Percentiles rank a stretch among this genome's conserved stretches.
These are phyloP conservation scores for Heterocephalus glaber DNA, from an alignment of 2,113 vertebrate genomes.

Conservation along the genomic window DNA sequence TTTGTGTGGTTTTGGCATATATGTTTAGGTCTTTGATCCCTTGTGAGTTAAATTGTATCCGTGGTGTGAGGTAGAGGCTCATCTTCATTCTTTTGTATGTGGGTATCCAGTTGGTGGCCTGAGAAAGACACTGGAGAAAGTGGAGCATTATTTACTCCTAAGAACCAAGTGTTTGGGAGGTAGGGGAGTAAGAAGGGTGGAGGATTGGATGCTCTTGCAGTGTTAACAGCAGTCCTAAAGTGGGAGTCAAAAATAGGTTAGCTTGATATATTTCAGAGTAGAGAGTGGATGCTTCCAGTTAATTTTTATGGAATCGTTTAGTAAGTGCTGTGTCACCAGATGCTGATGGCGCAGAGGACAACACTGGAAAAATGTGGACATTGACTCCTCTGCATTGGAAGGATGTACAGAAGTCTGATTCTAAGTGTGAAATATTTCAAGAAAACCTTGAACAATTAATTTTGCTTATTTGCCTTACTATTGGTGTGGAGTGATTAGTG, in stretches of 20 bases:
- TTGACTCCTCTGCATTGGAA: not conserved
- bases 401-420: not conserved
- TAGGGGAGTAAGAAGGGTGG: not conserved
- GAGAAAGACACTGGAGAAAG: not conserved
- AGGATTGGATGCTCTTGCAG: not conserved
- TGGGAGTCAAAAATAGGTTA: slow-evolving; percentile 34
- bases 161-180: not conserved
- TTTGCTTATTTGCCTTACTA: slow-evolving; percentile 56
- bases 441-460: slow-evolving; percentile 37
- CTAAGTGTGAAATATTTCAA: slow-evolving; percentile 41
- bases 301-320: slow-evolving; percentile 33
- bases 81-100: slow-evolving; percentile 5
- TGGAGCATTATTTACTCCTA: not conserved
- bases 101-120: not conserved
- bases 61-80: slow-evolving; percentile 1
- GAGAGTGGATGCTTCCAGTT: slow-evolving; percentile 12
- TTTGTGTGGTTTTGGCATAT: not conserved
- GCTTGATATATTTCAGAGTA: slow-evolving; percentile 47
- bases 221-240: slow-evolving; percentile 2
- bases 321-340: slow-evolving; percentile 28
- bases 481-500: not conserved
- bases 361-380: not conserved
- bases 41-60: slow-evolving; percentile 51
- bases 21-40: not conserved
- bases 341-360: slow-evolving; percentile 23